Evolutionary conservation across 2,888 invertebrate species (phyloP).

Genomic region (Dilophus febrilis): DNA sequence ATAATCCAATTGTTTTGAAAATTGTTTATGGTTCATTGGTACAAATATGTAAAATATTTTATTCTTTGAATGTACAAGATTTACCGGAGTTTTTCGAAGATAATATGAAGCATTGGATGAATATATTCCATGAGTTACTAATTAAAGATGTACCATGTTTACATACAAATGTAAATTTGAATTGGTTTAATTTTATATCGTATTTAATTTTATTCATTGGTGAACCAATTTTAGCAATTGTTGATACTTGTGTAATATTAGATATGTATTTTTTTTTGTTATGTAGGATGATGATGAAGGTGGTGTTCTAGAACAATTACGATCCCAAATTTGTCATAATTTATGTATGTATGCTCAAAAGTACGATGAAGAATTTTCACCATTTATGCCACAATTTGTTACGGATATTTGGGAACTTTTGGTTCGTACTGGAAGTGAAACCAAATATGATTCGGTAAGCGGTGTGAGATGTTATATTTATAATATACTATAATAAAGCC

Average conservation of each 20-base stretch:
- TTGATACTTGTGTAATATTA: not conserved
- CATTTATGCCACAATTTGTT: slow-evolving; percentile 82
- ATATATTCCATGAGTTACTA: slow-evolving; percentile 66
- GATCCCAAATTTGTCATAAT: slow-evolving; percentile 93
- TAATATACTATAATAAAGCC: not conserved
- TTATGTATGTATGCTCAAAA: slow-evolving; percentile 89
- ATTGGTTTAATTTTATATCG: not conserved
- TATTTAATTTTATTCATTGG: not conserved
- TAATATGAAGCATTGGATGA: slow-evolving; percentile 93
- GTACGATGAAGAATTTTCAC: slow-evolving; percentile 92
- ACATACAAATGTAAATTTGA: slow-evolving; percentile 39
- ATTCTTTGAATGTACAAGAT: slow-evolving; percentile 94
- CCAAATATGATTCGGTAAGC: slow-evolving; percentile 78
- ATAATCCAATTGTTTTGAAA: slow-evolving; percentile 62
- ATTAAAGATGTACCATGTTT: slow-evolving; percentile 60
- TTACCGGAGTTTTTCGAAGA: slow-evolving; percentile 98
- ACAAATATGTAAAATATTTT: slow-evolving; percentile 86
- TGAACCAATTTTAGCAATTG: not conserved
- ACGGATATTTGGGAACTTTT: slow-evolving; percentile 85
- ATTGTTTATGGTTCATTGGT: slow-evolving; percentile 80
- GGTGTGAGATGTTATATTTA: not conserved
- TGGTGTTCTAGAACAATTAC: slow-evolving; percentile 75
- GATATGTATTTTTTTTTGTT: slow-evolving; percentile 1
- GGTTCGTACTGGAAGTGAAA: slow-evolving; percentile 63
- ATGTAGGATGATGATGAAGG: slow-evolving; percentile 64